Evolutionary conservation across 2,888 invertebrate species (phyloP).

Genomic region (Tromatobia lineatoria): DNA sequence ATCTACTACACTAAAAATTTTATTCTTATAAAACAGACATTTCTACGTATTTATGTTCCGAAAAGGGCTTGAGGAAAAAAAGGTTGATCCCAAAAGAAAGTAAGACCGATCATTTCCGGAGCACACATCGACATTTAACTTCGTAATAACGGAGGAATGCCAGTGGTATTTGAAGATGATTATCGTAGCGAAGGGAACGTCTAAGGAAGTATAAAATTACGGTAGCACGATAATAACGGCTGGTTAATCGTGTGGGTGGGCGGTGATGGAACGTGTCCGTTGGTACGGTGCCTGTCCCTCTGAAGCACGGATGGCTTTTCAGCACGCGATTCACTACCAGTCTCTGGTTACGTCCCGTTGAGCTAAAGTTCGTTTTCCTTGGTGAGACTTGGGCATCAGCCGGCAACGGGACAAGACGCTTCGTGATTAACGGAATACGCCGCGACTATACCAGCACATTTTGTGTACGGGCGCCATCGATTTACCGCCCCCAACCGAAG

Average conservation of each 20-base stretch:
- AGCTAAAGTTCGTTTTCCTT: constrained; percentile 78
- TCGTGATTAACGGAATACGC: constrained; percentile 53
- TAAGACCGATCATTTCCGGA: too few relatives aligned
- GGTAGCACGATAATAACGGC: constrained; percentile 46
- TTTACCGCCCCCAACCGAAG: constrained; percentile 59
- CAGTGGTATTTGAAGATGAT: constrained; percentile 35
- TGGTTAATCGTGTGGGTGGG: constrained; percentile 58
- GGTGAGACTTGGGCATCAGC: constrained; percentile 47
- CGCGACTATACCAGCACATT: constrained; percentile 54
- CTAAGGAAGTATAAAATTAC: constrained; percentile 54
- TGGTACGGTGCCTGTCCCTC: constrained; percentile 81
- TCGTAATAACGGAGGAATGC: constrained; percentile 25
- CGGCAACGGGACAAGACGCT: constrained; percentile 64
- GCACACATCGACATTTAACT: constrained; percentile 4
- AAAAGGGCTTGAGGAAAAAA: too few relatives aligned
- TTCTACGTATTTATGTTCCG: too few relatives aligned
- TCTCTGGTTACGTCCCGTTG: constrained; percentile 76
- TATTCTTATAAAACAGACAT: too few relatives aligned
- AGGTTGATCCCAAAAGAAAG: too few relatives aligned
- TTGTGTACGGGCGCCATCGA: constrained; percentile 47
- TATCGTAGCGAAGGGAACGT: constrained; percentile 44
- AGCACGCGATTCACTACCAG: constrained; percentile 82
- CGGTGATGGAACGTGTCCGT: constrained; percentile 71
- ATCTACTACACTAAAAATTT: too few relatives aligned
- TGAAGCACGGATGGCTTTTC: constrained; percentile 75